Conservation (phyloP, 2,888 invertebrate genomes). For the Drosophila pseudotalamancana region DNA sequence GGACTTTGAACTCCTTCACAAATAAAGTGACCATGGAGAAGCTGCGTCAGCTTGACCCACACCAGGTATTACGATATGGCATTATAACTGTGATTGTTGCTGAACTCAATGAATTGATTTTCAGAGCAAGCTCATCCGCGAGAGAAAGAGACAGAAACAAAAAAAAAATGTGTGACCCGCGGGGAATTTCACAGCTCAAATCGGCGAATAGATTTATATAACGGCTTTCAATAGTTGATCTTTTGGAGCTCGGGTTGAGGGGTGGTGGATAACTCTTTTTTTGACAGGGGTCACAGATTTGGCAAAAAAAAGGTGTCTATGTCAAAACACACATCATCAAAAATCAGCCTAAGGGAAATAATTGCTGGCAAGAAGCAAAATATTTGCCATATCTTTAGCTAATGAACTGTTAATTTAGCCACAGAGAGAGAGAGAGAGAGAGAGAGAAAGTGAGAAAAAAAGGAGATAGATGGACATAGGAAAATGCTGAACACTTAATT, state of each 20-base stretch:
- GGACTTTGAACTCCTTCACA: too few relatives aligned
- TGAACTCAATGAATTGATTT: constrained; percentile 2
- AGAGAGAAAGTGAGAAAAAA: neutral
- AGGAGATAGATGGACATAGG: constrained; percentile 3
- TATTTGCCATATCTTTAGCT: constrained; percentile 58
- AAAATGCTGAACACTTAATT: constrained; percentile 61
- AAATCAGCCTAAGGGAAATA: constrained; percentile 42
- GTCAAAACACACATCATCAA: constrained; percentile 65
- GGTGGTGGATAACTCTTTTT: neutral
- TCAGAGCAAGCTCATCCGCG: constrained; percentile 6
- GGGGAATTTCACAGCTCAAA: constrained; percentile 56
- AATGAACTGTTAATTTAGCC: constrained; percentile 74
- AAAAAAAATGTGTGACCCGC: constrained; percentile 6
- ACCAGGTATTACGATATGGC: constrained; percentile 12
- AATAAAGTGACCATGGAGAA: neutral
- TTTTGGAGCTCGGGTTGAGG: constrained; percentile 7
- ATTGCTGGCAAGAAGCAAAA: constrained; percentile 60
- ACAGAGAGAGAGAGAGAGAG: neutral
- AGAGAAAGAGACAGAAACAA: neutral
- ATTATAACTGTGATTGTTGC: constrained; percentile 11
- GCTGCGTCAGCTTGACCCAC: neutral
- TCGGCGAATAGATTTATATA: constrained; percentile 61
- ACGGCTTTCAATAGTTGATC: constrained; percentile 59
- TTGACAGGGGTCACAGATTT: neutral
- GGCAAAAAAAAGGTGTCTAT: constrained; percentile 3